Conservation (phyloP, 1,140 invertebrate species). For the Scaptomyza pallida region DNA sequence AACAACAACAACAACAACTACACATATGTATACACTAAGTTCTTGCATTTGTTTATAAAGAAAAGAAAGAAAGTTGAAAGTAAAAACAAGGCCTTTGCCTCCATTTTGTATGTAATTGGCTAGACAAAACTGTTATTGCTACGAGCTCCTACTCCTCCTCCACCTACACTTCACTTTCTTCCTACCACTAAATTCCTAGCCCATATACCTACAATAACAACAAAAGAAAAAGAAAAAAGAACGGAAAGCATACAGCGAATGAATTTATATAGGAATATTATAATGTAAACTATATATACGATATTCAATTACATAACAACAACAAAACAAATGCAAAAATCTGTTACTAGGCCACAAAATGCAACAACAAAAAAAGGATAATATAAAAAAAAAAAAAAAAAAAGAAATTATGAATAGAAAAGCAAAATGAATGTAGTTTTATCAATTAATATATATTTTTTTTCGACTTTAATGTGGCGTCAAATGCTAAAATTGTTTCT, state of each 20-base stretch:
- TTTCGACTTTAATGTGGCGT: constrained; percentile 20
- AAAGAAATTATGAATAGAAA: constrained; percentile 14
- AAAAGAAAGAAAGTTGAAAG: too few species aligned
- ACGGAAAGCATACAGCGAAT: constrained; percentile 64
- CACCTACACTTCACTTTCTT: too few species aligned
- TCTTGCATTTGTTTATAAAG: constrained; percentile 30
- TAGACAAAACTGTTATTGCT: constrained; percentile 17
- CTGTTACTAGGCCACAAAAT: constrained; percentile 22
- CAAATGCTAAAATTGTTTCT: constrained; percentile 34
- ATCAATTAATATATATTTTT: constrained; percentile 12
- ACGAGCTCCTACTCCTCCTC: background rate
- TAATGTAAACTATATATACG: constrained; percentile 75
- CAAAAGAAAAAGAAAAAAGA: background rate
- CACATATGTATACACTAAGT: constrained; percentile 19
- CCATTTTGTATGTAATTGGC: constrained; percentile 8
- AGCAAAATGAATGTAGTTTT: constrained; percentile 34
- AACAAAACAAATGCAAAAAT: constrained; percentile 12
- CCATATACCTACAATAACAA: background rate
- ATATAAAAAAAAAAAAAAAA: constrained; percentile 13
- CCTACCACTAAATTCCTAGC: background rate
- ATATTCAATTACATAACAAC: constrained; percentile 48
- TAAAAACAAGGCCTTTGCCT: constrained; percentile 19
- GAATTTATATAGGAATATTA: constrained; percentile 75
- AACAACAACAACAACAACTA: constrained; percentile 7
- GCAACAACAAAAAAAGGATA: constrained; percentile 21